phyloP scores from a whole-genome alignment of 2,888 invertebrate species.

The Tenthredo notha region DNA sequence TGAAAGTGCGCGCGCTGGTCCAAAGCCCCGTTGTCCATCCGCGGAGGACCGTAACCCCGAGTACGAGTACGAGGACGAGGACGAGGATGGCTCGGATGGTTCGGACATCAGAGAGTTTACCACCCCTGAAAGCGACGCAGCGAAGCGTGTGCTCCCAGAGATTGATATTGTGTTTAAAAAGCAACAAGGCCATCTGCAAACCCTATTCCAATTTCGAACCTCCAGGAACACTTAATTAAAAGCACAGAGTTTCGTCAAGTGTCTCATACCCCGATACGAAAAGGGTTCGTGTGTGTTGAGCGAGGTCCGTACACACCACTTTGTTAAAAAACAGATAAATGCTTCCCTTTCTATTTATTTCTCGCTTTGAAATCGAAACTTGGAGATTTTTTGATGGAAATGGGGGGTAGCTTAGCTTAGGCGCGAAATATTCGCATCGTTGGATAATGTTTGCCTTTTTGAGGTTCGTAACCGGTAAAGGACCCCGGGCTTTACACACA shows the following conservation, averaged over 20 bases:
- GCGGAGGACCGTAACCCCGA: slow-evolving; percentile 22
- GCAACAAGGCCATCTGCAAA: slow-evolving; percentile 51
- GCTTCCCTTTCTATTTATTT: neutral
- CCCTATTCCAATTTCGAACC: slow-evolving; percentile 29
- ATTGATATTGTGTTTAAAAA: slow-evolving; percentile 54
- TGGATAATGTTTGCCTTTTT: slow-evolving; percentile 48
- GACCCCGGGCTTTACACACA: neutral
- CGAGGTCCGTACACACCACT: neutral
- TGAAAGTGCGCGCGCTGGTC: slow-evolving; percentile 46
- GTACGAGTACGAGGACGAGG: neutral
- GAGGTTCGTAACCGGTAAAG: neutral
- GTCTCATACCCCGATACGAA: neutral
- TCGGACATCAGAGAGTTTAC: slow-evolving; percentile 46
- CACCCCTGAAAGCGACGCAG: slow-evolving; percentile 42
- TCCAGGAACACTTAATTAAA: slow-evolving; percentile 49
- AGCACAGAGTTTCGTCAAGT: slow-evolving; percentile 47
- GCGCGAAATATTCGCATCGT: slow-evolving; percentile 3
- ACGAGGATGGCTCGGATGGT: neutral
- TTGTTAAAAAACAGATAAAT: neutral
- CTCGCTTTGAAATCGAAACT: neutral
- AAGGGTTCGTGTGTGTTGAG: neutral
- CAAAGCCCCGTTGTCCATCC: slow-evolving; percentile 12
- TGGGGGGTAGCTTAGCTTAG: neutral
- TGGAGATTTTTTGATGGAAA: neutral
- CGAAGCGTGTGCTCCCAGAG: slow-evolving; percentile 48